Evolutionary conservation across 2,797 vertebrate genomes (phyloP), one percentile per base, ranked within the genome.

Genomic region (Mycteria americana): DNA sequence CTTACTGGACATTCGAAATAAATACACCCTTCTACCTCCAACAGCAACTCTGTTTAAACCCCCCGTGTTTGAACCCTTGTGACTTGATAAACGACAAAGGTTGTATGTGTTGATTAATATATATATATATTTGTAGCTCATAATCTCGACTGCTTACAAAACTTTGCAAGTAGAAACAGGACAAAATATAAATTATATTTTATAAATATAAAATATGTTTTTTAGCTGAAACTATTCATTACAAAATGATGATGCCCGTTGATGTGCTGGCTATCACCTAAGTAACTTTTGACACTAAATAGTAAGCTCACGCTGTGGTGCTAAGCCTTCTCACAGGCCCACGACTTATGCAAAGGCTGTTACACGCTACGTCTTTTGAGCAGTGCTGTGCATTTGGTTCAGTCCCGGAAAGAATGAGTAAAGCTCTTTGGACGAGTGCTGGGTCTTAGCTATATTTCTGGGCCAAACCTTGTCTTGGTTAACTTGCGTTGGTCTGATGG

Each of bases 311-410:
- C 2, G 6, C 48, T 13, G 46, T 0, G 11, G 48, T 12, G 35
- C 67, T n/a, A 5, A 48, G 57, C 53, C 74, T 35, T 39, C 53
- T 30, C 1, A 2, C 21, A 8, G 1, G 4, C 16, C 24, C 18
- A 1, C 11, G 28, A 8, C 50, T 6, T 11, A 15, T 11, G 18
- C 33, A 5, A 30, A 25, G 39, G 60, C 78, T 14, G 45, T 54
- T 13, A 3, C 65, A 28, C 0, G 1, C 63, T 22, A 7, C 1
- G 2, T 14, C 50, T 41, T 39, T 39, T 16, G 35, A 27, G 3
- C 4, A 7, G 27, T 16, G 73, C 46, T 3, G 30, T 8, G 18
- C 24, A 4, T 14, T 45, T 0, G 0, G 31, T 18, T 35, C 27
- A 6, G 28, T 10, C 53, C 57, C 21, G 77, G 70, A 37, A 70